A percentile compares a stretch with the other conserved stretches of the same genome.
Evolutionary conservation across 2,888 invertebrate species (phyloP).

Genomic region (Hyppa rectilinea): DNA sequence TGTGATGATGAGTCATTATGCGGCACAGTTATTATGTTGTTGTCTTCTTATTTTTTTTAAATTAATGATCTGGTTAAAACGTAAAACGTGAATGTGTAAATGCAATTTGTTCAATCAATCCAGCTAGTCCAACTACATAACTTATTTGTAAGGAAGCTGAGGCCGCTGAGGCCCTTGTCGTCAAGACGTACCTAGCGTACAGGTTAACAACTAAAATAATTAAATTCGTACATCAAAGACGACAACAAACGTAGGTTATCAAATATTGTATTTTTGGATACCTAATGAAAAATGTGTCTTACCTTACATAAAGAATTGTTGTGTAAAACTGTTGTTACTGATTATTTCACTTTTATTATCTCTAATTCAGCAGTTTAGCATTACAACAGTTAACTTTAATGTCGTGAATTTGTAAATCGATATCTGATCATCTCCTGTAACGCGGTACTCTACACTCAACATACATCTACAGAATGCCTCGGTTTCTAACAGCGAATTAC

Average conservation of each 20-base stretch:
- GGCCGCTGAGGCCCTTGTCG: background rate
- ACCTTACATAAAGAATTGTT: background rate
- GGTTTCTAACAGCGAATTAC: background rate
- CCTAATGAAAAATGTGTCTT: background rate
- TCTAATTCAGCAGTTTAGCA: no score
- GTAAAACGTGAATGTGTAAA: constrained; percentile 5
- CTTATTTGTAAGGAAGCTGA: background rate
- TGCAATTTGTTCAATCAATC: background rate
- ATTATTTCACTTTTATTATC: no score
- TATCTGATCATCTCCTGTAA: constrained; percentile 15
- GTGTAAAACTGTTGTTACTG: background rate
- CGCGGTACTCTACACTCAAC: background rate
- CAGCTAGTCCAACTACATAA: background rate
- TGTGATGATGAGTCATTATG: background rate
- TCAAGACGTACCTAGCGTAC: background rate
- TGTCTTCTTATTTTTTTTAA: constrained; percentile 4
- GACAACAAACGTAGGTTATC: background rate
- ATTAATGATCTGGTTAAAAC: background rate
- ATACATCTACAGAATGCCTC: background rate
- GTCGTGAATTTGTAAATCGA: constrained; percentile 34
- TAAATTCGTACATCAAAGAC: background rate
- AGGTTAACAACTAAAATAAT: background rate
- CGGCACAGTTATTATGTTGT: background rate
- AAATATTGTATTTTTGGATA: background rate
- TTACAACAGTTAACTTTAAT: constrained; percentile 31